phyloP scores from a whole-genome alignment of 2,113 vertebrate genomes.

The Bathybates hornii region DNA sequence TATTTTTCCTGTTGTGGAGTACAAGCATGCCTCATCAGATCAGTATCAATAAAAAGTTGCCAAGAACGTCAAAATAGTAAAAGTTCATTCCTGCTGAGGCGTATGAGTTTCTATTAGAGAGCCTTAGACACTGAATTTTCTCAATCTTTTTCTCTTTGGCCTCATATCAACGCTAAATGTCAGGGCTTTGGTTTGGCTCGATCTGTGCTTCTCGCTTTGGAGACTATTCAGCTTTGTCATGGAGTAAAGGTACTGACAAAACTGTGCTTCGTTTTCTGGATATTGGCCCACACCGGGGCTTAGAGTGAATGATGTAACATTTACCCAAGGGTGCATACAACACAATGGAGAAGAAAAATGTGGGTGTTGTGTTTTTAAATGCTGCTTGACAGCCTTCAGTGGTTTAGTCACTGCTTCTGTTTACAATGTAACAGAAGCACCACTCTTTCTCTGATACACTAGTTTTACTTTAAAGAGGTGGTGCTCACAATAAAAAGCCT shows the following conservation, averaged over 20 bases:
- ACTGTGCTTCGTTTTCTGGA: conserved; percentile 27
- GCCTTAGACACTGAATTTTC: not conserved
- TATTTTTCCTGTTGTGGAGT: not conserved
- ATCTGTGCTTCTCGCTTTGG: not conserved
- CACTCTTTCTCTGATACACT: not conserved
- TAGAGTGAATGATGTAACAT: not conserved
- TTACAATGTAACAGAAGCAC: not conserved
- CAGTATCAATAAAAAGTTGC: not conserved
- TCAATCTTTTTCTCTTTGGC: not conserved
- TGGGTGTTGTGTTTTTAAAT: conserved; percentile 23
- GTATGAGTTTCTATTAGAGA: not conserved
- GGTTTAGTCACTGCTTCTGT: not conserved
- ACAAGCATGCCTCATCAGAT: not conserved
- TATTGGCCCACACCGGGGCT: conserved; percentile 4
- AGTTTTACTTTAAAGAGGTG: not conserved
- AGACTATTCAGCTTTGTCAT: not conserved
- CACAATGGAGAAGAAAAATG: not conserved
- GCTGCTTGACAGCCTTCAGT: not conserved
- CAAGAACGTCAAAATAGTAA: not conserved
- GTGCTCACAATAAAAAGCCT: not conserved
- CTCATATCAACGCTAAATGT: not conserved
- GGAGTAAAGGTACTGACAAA: not conserved
- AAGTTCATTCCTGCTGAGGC: not conserved
- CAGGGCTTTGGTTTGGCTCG: not conserved
- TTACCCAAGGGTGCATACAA: conserved; percentile 1